Percentiles rank a stretch among this genome's conserved stretches.
These are phyloP conservation scores for Aramus guarauna DNA, from an alignment of 2,113 vertebrate genomes.

Conservation along the genomic window DNA sequence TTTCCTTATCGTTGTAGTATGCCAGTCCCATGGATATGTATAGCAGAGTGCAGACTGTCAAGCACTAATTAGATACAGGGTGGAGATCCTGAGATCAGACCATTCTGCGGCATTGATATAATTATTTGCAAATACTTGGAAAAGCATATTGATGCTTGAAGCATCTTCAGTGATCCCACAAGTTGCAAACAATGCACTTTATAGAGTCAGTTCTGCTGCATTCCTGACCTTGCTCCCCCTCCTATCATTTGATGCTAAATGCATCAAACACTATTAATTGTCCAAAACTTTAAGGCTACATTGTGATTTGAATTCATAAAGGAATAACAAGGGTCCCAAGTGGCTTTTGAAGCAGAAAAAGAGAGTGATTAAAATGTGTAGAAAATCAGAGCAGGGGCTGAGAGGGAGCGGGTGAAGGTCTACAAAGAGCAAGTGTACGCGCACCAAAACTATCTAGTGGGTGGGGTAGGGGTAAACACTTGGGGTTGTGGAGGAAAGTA, in stretches of 20 bases:
- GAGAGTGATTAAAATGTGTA: not conserved
- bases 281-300: not conserved
- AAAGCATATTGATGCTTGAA: not conserved
- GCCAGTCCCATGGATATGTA: not conserved
- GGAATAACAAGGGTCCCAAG: not conserved
- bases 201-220: not conserved
- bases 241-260: not conserved
- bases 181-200: not conserved
- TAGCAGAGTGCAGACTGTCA: not conserved
- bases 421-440: not conserved
- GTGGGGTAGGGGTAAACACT: accelerated
- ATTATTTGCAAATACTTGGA: not conserved
- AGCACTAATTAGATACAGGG: not conserved
- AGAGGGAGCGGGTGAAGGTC: not conserved
- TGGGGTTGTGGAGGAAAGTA: not conserved
- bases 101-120: not conserved
- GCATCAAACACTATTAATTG: not conserved
- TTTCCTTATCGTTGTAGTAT: not conserved
- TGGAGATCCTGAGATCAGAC: not conserved
- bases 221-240: not conserved
- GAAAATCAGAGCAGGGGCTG: not conserved
- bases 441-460: too few species aligned
- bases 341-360: not conserved
- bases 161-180: not conserved
- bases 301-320: not conserved